Percentiles rank a stretch among this genome's conserved stretches.
phyloP scores from a whole-genome alignment of 2,797 vertebrate genomes.

The Margarornis squamiger region DNA sequence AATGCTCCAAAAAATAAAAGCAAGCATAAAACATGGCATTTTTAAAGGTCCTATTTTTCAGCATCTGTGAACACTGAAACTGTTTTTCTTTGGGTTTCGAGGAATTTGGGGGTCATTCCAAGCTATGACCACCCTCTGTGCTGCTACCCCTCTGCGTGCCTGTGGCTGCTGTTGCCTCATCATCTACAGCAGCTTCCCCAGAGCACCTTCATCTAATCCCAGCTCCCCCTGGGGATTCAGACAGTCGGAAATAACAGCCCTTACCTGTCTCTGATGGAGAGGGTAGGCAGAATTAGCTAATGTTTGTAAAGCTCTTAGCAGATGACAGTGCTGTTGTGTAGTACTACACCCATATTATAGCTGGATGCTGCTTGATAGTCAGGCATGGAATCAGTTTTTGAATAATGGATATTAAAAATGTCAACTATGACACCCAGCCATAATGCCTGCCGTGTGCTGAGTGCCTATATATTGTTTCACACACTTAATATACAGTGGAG shows the following conservation, averaged over 20 bases:
- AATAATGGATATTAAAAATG: conserved; percentile 71
- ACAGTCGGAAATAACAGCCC: not conserved
- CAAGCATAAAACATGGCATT: not conserved
- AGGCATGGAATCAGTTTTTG: conserved; percentile 74
- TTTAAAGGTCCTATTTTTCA: not conserved
- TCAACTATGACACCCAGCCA: conserved; percentile 64
- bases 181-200: not conserved
- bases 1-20: not conserved
- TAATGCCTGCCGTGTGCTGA: conserved; percentile 24
- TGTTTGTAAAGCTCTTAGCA: conserved; percentile 68
- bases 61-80: not conserved
- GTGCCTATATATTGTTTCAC: conserved; percentile 69
- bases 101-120: not conserved
- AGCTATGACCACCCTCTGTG: not conserved
- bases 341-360: conserved; percentile 30
- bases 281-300: conserved; percentile 32
- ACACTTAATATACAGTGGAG: conserved; percentile 74
- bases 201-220: not conserved
- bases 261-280: not conserved
- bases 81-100: not conserved
- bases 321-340: conserved; percentile 56
- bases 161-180: not conserved
- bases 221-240: not conserved
- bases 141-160: not conserved
- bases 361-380: conserved; percentile 67